Conservation (phyloP, 2,888 invertebrate genomes). For the Diarsia mendica region DNA sequence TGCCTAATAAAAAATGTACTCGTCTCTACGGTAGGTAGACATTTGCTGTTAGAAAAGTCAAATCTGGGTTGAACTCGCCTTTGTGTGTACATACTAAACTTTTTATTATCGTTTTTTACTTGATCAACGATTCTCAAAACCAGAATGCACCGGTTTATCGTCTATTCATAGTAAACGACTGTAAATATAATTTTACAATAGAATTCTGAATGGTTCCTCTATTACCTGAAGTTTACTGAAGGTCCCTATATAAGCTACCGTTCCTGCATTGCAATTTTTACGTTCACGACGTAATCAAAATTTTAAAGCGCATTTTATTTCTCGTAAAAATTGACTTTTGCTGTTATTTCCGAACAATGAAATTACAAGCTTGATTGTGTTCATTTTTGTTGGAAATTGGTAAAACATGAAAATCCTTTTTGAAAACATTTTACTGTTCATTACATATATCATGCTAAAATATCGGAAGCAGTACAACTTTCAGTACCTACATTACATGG, state of each 20-base stretch:
- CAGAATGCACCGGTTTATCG: background rate
- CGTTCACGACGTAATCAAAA: slow-evolving; percentile 38
- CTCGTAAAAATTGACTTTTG: slow-evolving; percentile 39
- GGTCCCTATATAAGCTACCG: slow-evolving; percentile 2
- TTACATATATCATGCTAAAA: background rate
- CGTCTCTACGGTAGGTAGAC: background rate
- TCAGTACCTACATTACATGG: background rate
- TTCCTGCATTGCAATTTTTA: slow-evolving; percentile 35
- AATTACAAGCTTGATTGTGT: slow-evolving; percentile 45
- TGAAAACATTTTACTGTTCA: background rate
- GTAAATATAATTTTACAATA: background rate
- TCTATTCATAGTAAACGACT: background rate
- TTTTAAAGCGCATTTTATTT: slow-evolving; percentile 45
- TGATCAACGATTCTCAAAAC: no score
- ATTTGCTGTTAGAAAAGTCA: background rate
- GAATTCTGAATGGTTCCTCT: background rate
- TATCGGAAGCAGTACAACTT: background rate
- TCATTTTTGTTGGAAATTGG: slow-evolving; percentile 25
- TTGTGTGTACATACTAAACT: background rate
- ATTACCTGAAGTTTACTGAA: slow-evolving; percentile 4
- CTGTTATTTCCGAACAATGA: slow-evolving; percentile 47
- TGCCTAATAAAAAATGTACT: background rate
- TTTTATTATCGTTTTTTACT: no score
- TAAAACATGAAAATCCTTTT: background rate
- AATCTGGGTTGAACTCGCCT: background rate